These are phyloP conservation scores for Trachythela sp. DNA, from an alignment of 64 coral and sea anemone genomes.

Conservation along the genomic window DNA sequence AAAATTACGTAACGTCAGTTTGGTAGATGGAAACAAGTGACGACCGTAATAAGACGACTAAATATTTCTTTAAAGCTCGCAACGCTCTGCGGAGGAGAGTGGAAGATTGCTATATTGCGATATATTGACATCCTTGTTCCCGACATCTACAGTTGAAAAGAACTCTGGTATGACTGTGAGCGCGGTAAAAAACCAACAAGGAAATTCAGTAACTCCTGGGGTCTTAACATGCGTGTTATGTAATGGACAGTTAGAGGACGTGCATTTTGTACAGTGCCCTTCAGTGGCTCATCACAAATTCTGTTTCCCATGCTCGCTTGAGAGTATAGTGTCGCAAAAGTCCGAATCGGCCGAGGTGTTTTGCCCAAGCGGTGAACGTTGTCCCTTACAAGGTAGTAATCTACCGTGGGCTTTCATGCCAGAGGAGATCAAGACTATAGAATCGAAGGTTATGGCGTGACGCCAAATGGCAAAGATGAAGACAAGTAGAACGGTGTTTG, in stretches of 20 bases:
- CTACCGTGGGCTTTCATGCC: constrained; percentile 99
- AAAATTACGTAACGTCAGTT: too few relatives aligned
- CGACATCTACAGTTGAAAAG: not conserved
- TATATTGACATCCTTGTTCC: too few relatives aligned
- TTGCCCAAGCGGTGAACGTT: constrained; percentile 89
- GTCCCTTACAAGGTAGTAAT: constrained; percentile 91
- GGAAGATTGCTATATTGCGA: too few relatives aligned
- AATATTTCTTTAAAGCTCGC: too few relatives aligned
- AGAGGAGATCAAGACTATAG: constrained; percentile 94
- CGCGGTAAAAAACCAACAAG: not conserved
- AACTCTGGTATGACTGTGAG: not conserved
- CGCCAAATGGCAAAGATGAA: constrained; percentile 73
- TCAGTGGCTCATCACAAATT: constrained; percentile 94
- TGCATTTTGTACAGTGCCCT: constrained; percentile 97
- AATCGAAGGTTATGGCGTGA: constrained; percentile 71
- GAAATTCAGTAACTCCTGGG: not conserved
- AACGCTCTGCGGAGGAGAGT: too few relatives aligned
- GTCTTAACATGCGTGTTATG: constrained; percentile 84
- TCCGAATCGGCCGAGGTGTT: constrained; percentile 91
- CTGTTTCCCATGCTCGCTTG: constrained; percentile 93
- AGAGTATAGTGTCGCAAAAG: constrained; percentile 89
- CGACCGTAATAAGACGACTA: too few relatives aligned
- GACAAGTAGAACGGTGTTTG: constrained; percentile 29
- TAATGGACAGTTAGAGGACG: constrained; percentile 82
- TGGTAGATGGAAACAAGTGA: too few relatives aligned